Evolutionary conservation across 2,113 vertebrate species (phyloP).

Genomic region (Grantiella picta): DNA sequence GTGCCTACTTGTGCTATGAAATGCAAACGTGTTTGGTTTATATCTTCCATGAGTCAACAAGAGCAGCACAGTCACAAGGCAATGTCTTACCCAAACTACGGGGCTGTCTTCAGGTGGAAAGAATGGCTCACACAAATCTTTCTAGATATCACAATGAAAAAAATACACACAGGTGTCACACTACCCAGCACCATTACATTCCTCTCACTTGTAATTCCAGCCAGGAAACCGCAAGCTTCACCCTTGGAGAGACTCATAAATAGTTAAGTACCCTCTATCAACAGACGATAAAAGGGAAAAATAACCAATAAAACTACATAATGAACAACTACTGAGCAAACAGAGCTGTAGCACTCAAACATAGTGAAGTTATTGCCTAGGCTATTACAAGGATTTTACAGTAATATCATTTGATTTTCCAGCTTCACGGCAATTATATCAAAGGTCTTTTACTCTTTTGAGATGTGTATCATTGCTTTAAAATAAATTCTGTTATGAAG

Average conservation of each 20-base stretch:
- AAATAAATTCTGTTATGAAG: conserved; percentile 18
- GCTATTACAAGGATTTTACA: conserved; percentile 51
- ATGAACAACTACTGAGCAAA: conserved; percentile 70
- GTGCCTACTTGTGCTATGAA: neutral
- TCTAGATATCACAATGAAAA: neutral
- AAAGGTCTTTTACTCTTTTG: conserved; percentile 10
- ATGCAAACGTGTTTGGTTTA: neutral
- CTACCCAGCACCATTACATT: neutral
- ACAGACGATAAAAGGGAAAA: conserved; percentile 49
- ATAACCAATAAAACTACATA: conserved; percentile 70
- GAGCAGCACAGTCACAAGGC: neutral
- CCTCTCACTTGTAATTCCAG: conserved; percentile 36
- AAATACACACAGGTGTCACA: neutral
- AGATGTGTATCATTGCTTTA: neutral
- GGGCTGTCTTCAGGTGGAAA: neutral
- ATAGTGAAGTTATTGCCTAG: conserved; percentile 46
- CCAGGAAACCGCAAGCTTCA: conserved; percentile 57
- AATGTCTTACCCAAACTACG: neutral
- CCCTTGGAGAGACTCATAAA: conserved; percentile 58
- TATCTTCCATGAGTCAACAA: neutral
- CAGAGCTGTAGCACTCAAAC: neutral
- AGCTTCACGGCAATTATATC: conserved; percentile 35
- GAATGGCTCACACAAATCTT: neutral
- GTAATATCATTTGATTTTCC: conserved; percentile 57
- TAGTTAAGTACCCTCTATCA: conserved; percentile 63